Percentiles rank a stretch among this genome's conserved stretches.
phyloP scores from a whole-genome alignment of 2,888 invertebrate genomes.

The Melikaiella ostensackeni region DNA sequence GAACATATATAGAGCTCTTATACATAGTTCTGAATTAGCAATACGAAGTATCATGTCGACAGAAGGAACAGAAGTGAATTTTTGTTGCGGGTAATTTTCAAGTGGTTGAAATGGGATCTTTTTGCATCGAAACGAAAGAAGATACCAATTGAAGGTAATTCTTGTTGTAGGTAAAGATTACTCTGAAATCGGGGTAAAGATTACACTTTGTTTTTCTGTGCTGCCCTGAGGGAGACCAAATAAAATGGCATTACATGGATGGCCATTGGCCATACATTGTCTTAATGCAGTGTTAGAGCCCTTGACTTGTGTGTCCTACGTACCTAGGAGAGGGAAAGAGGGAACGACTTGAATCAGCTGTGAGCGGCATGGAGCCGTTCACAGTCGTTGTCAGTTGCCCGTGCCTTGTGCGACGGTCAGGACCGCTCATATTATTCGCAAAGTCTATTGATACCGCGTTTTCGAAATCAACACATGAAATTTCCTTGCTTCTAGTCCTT shows the following conservation, averaged over 20 bases:
- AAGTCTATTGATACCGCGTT: constrained; percentile 37
- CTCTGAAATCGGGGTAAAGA: too few relatives aligned
- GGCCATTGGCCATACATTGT: background rate
- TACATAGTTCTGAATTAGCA: too few relatives aligned
- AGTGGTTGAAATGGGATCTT: too few relatives aligned
- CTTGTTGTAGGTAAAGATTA: too few relatives aligned
- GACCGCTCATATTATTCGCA: constrained; percentile 66
- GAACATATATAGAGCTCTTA: too few relatives aligned
- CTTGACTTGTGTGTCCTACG: constrained; percentile 24
- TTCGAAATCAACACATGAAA: background rate
- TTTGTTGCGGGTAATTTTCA: too few relatives aligned
- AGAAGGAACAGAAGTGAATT: too few relatives aligned
- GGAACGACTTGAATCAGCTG: constrained; percentile 54
- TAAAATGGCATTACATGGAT: background rate
- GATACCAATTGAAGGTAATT: too few relatives aligned
- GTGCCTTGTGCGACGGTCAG: constrained; percentile 77
- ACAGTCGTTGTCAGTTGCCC: constrained; percentile 75
- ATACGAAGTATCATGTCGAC: too few relatives aligned
- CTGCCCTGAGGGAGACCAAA: too few relatives aligned
- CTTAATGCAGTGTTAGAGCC: background rate
- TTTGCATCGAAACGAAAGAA: too few relatives aligned
- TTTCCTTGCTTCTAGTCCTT: constrained; percentile 46
- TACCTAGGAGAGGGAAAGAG: constrained; percentile 22
- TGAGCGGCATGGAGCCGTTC: constrained; percentile 57
- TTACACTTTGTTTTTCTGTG: too few relatives aligned